A percentile compares a stretch with the other conserved stretches of the same genome.
Evolutionary conservation across 2,888 invertebrate species (phyloP).

Genomic region (Dynastes grantii): DNA sequence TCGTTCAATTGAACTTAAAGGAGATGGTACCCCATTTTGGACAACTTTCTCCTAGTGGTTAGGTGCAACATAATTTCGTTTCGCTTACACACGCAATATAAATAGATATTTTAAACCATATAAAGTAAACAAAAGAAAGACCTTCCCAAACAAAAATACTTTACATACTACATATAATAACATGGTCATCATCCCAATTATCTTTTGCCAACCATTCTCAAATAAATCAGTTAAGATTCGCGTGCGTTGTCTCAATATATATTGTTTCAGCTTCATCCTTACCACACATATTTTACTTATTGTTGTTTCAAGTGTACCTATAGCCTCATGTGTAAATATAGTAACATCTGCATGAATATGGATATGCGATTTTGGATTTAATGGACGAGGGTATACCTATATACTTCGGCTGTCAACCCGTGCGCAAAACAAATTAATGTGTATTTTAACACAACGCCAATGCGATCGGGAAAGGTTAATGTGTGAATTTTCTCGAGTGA

Average conservation of each 20-base stretch:
- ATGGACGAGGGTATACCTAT: conserved; percentile 2
- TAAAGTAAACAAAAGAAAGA: neutral
- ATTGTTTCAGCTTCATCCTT: conserved; percentile 15
- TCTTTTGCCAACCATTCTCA: neutral
- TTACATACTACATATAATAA: neutral
- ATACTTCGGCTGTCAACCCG: neutral
- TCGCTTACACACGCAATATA: too few relatives aligned
- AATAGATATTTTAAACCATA: too few relatives aligned
- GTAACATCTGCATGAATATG: neutral
- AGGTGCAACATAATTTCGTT: too few relatives aligned
- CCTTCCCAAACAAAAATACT: neutral
- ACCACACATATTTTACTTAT: conserved; percentile 5
- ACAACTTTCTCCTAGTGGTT: too few relatives aligned
- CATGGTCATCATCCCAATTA: conserved; percentile 20
- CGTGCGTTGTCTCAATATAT: conserved; percentile 29
- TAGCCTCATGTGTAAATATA: too few relatives aligned
- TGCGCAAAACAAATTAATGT: conserved; percentile 23
- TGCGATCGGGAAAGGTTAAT: neutral
- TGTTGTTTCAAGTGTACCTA: neutral
- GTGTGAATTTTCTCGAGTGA: neutral
- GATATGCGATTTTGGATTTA: neutral
- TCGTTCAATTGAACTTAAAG: too few relatives aligned
- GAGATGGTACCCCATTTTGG: too few relatives aligned
- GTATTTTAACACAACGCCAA: conserved; percentile 16
- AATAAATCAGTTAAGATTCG: conserved; percentile 32